phyloP scores from a whole-genome alignment of 2,888 invertebrate species.

The Leucoma salicis region DNA sequence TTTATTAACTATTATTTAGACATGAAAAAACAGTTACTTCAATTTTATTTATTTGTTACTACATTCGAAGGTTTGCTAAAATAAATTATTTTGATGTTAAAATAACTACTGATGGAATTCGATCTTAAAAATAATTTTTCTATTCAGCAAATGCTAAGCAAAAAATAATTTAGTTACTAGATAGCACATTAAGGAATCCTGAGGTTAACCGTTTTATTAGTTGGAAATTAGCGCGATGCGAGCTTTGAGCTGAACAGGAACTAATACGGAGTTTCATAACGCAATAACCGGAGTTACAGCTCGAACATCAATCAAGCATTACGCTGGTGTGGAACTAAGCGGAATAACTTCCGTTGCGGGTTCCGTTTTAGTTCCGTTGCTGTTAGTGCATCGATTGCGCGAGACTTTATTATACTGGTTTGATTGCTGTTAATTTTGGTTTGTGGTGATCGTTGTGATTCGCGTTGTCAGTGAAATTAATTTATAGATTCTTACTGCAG shows the following conservation, averaged over 20 bases:
- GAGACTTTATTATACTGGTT: constrained; percentile 4
- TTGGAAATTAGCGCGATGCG: constrained; percentile 1
- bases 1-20: too few species aligned
- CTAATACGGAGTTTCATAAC: constrained; percentile 21
- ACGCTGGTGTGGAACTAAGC: constrained; percentile 25
- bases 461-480: too few species aligned
- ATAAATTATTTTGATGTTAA: too few species aligned
- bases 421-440: neutral
- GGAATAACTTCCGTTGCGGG: constrained; percentile 33
- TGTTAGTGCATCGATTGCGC: constrained; percentile 9
- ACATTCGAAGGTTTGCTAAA: too few species aligned
- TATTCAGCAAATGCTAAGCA: too few species aligned
- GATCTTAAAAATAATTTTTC: too few species aligned
- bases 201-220: too few species aligned
- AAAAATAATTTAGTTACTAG: too few species aligned
- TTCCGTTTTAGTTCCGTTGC: constrained; percentile 15
- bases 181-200: too few species aligned
- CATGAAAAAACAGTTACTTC: too few species aligned
- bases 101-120: too few species aligned
- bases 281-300: constrained; percentile 8
- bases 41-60: too few species aligned
- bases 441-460: neutral
- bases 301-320: constrained; percentile 36
- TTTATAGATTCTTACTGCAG: neutral
- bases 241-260: constrained; percentile 16